Evolutionary conservation across 2,113 vertebrate genomes (phyloP), one percentile per base, ranked within the genome.

Genomic region (Podarcis raffonei): DNA sequence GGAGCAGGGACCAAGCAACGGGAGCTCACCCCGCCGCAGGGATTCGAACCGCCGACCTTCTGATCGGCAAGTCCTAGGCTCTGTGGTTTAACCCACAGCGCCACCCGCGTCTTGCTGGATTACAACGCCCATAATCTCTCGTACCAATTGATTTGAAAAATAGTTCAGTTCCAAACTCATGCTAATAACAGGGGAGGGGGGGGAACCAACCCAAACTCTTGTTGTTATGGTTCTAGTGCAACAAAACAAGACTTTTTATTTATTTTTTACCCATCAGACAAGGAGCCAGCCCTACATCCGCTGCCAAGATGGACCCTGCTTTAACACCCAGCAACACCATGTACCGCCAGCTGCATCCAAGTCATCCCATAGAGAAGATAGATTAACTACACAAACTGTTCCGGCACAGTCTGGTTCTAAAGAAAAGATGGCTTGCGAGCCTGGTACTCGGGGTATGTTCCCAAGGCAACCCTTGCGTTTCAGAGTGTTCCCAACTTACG

Each of bases 401-500:
- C 83, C 23, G n/a, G 35, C 30, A 81, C 37, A 42, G 20, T 23
- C 16, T 62, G 35, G 23, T 7, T 74, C 22, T 23, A 42, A 48
- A 74, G 27, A 20, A 57, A 25, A 30, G 53, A 69, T 48, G 6
- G n/a, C 12, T 66, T 78, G 74, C 8, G 25, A 89, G 59, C 84
- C 84, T 84, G 69, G 84, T 88, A 90, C 32, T 84, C 3, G 37
- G 68, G 79, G 62, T 88, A 84, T 71, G 88, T 88, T 91, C 88
- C 85, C 90, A 86, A 91, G 72, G 88, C 74, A 69, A 39, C 48
- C 6, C 42, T 42, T 78, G 30, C 25, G 35, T 59, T 74, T 80
- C 92, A 91, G 89, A 22, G 11, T 89, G 92, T 92, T 87, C 95
- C 87, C 80, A 89, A 92, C 91, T 94, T 95, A 91, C 94, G 91